Conservation (phyloP, 2,888 invertebrate genomes). For the Pammene aurita region DNA sequence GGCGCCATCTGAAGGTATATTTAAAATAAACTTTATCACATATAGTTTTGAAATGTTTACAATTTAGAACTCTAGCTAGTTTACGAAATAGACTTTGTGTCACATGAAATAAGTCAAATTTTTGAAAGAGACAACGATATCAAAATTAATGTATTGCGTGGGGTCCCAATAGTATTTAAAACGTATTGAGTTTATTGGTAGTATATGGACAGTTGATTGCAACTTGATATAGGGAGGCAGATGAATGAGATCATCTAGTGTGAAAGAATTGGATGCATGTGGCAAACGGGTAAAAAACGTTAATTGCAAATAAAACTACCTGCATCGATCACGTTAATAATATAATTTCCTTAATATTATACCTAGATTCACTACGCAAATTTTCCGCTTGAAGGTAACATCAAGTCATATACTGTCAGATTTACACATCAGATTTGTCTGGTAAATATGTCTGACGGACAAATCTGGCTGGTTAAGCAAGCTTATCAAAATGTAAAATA, state of each 20-base stretch:
- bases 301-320: too few species aligned
- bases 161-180: slow-evolving; percentile 9
- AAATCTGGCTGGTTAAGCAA: too few species aligned
- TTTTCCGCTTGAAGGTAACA: too few species aligned
- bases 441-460: too few species aligned
- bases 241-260: slow-evolving; percentile 7
- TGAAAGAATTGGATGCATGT: background rate
- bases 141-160: slow-evolving; percentile 6
- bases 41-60: background rate
- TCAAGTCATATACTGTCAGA: too few species aligned
- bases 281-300: background rate
- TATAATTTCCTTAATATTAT: too few species aligned
- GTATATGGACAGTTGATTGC: slow-evolving; percentile 45
- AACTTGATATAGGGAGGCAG: slow-evolving; percentile 47
- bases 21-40: slow-evolving; percentile 5
- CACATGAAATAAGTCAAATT: slow-evolving; percentile 15
- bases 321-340: too few species aligned
- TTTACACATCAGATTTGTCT: too few species aligned
- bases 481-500: too few species aligned
- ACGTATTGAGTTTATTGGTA: slow-evolving; percentile 18
- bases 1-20: background rate
- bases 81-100: slow-evolving; percentile 8
- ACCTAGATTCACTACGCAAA: too few species aligned
- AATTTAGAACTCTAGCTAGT: background rate
- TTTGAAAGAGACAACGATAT: background rate